A percentile compares a stretch with the other conserved stretches of the same genome.
Evolutionary conservation across 1,140 invertebrate genomes (phyloP).

Genomic region (Lepidurus arcticus): DNA sequence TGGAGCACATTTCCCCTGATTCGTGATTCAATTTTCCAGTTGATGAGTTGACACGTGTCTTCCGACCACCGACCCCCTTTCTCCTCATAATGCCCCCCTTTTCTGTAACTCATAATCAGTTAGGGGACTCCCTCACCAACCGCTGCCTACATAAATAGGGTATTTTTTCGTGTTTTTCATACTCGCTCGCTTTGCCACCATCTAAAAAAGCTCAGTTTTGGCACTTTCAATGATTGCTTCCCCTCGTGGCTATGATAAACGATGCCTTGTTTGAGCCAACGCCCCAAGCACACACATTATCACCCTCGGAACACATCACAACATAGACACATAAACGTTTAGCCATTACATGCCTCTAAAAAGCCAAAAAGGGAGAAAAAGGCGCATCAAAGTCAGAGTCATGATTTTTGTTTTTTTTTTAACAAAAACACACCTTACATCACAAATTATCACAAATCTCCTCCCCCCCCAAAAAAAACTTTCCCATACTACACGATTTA

Average conservation of each 20-base stretch:
- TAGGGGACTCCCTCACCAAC: background rate
- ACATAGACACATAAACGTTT: constrained; percentile 1
- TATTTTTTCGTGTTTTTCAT: background rate
- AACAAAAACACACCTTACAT: background rate
- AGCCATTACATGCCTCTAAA: constrained; percentile 2
- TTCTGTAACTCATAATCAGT: constrained; percentile 14
- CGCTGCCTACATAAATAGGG: background rate
- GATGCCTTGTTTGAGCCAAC: constrained; percentile 21
- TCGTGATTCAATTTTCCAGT: background rate
- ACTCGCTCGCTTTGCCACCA: background rate
- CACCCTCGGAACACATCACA: constrained; percentile 20
- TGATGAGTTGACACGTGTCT: background rate
- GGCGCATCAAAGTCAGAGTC: background rate
- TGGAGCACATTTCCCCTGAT: background rate
- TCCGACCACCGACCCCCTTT: background rate
- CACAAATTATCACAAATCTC: background rate
- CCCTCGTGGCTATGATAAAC: constrained; percentile 18
- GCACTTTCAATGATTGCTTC: constrained; percentile 21
- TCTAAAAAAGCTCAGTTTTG: background rate
- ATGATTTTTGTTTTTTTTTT: background rate
- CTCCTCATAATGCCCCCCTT: background rate
- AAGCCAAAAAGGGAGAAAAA: background rate
- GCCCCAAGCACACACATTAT: constrained; percentile 21
- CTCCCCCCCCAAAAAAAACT: background rate
- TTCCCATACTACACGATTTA: background rate